Evolutionary conservation across 1,140 invertebrate species (phyloP).

Genomic region (Zaprionus ornatus): DNA sequence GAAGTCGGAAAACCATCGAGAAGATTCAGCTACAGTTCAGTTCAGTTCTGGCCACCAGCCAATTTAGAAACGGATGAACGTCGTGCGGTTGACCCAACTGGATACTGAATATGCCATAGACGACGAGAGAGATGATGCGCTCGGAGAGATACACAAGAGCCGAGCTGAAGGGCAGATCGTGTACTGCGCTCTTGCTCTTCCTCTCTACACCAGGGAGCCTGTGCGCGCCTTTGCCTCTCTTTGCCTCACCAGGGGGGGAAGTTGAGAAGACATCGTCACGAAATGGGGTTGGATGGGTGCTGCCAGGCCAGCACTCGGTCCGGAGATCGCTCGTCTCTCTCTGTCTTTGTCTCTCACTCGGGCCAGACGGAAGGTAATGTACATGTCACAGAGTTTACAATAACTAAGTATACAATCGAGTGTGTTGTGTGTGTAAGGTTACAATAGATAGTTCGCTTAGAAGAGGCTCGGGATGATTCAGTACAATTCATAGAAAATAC

Average conservation of each 20-base stretch:
- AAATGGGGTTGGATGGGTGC: slow-evolving; percentile 4
- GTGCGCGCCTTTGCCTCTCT: neutral
- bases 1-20: slow-evolving; percentile 27
- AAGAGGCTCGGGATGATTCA: slow-evolving; percentile 3
- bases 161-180: neutral
- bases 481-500: slow-evolving; percentile 20
- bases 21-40: slow-evolving; percentile 11
- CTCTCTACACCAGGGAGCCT: slow-evolving; percentile 8
- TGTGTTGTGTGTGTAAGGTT: slow-evolving; percentile 12
- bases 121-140: neutral
- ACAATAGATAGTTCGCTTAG: slow-evolving; percentile 33
- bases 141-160: neutral
- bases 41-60: slow-evolving; percentile 1
- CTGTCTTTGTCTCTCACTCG: neutral
- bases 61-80: slow-evolving; percentile 25
- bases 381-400: slow-evolving; percentile 49
- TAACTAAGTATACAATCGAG: slow-evolving; percentile 38
- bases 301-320: neutral
- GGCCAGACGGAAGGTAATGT: slow-evolving; percentile 16
- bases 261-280: slow-evolving; percentile 20
- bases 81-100: slow-evolving; percentile 3
- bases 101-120: neutral
- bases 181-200: slow-evolving; percentile 14
- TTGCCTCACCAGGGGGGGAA: neutral
- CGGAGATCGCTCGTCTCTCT: slow-evolving; percentile 10